Percentiles rank a stretch among this genome's conserved stretches.
phyloP scores from a whole-genome alignment of 64 coral and sea anemone species.

The Dendrophyllia cribrosa region DNA sequence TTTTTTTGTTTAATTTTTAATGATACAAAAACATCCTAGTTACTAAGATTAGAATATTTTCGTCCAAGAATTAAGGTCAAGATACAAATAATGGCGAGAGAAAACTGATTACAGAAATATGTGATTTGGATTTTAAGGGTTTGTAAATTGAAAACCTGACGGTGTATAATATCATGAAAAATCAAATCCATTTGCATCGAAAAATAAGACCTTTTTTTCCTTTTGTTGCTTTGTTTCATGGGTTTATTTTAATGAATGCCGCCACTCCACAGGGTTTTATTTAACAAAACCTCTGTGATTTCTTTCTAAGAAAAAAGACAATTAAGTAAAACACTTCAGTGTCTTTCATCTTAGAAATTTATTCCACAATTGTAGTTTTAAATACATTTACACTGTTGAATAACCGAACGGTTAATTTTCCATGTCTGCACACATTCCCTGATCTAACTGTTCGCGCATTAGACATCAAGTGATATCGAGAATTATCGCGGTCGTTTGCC shows the following conservation, averaged over 20 bases:
- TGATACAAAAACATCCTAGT: slow-evolving; percentile 20
- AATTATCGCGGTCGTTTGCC: not conserved
- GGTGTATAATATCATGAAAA: not conserved
- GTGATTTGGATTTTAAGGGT: not conserved
- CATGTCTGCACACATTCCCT: not conserved
- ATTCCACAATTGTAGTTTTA: not conserved
- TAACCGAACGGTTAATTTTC: not conserved
- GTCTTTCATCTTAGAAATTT: not conserved
- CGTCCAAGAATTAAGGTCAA: not conserved
- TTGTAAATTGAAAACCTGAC: not conserved
- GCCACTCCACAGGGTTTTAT: not conserved
- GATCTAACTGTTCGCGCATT: not conserved
- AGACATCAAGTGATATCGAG: slow-evolving; percentile 2
- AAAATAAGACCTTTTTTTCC: not conserved
- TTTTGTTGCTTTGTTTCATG: not conserved
- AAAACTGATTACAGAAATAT: not conserved
- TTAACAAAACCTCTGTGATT: not conserved
- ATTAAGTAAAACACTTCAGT: not conserved
- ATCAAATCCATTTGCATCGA: too few species aligned
- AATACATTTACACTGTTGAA: not conserved
- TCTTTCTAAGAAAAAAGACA: not conserved
- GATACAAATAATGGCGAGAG: not conserved
- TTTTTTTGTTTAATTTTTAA: slow-evolving; percentile 34
- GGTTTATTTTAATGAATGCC: slow-evolving; percentile 4
- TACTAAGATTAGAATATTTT: not conserved